Conservation (phyloP, 2,888 invertebrate species). For the Nymphalis polychloros region DNA sequence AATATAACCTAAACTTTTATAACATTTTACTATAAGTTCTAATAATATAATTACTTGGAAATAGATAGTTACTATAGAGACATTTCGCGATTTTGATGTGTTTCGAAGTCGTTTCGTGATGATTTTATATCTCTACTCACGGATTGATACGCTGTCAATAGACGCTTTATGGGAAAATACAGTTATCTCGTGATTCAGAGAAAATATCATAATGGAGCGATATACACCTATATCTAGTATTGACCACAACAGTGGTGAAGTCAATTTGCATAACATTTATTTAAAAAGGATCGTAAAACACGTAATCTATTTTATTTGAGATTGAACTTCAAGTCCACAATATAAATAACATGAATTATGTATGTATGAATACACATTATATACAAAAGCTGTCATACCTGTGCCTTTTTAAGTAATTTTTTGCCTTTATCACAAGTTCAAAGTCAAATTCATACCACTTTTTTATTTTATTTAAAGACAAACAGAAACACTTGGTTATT, state of each 20-base stretch:
- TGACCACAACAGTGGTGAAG: slow-evolving; percentile 1
- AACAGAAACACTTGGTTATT: too few relatives aligned
- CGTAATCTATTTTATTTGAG: background rate
- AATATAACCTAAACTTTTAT: too few relatives aligned
- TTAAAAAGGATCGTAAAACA: slow-evolving; percentile 9
- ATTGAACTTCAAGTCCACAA: background rate
- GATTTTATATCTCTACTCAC: slow-evolving; percentile 45
- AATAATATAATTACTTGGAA: too few relatives aligned
- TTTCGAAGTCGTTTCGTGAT: slow-evolving; percentile 38
- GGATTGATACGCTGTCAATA: slow-evolving; percentile 45
- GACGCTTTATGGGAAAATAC: slow-evolving; percentile 44
- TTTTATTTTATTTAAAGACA: too few relatives aligned
- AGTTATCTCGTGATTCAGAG: slow-evolving; percentile 47
- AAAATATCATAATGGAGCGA: slow-evolving; percentile 14
- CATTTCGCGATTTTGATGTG: slow-evolving; percentile 23
- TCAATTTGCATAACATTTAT: slow-evolving; percentile 3
- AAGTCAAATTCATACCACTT: too few relatives aligned
- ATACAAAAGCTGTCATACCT: too few relatives aligned
- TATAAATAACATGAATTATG: background rate
- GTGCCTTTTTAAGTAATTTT: too few relatives aligned
- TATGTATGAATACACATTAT: too few relatives aligned
- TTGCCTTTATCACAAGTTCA: too few relatives aligned
- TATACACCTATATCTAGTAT: background rate
- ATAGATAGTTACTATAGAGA: slow-evolving; percentile 1
- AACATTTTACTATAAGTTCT: too few relatives aligned